Evolutionary conservation across 1,140 invertebrate genomes (phyloP), one percentile per base, ranked within the genome.

Genomic region (Achatina immaculata): DNA sequence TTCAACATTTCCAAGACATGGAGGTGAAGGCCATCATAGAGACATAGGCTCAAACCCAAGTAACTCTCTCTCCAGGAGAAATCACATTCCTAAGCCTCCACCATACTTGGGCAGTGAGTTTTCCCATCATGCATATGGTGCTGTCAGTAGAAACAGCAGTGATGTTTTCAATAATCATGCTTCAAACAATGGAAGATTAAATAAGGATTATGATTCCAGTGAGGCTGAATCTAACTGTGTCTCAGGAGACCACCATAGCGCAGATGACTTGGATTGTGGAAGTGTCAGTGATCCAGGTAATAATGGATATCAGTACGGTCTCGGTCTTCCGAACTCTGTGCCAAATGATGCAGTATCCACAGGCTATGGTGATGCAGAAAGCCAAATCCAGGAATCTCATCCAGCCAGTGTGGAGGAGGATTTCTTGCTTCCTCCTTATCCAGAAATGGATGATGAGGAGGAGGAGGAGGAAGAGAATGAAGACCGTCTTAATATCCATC

Each of bases 331-430:
- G 7, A 21, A 62, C 28, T 62, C 4, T 62, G 28, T 34, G 16
- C 58, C 58, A 11, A 6, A 62, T 62, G 31, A 19, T 28, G 1
- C 31, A 24, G 36, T 80, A 0, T 40, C 42, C 24, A 24, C 7
- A 2, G 9, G 31, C 0, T 80, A 71, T 80, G 48, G 34, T 24
- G 72, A 55, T 38, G 66, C 48, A n/a, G 34, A 51, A 2, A 71
- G 68, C 58, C 14, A 80, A 21, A 4, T 72, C 0, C 43, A 48
- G 19, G 36, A 31, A 0, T 80, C 43, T 21, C 40, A 68, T 34
- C 45, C 78, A 71, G 66, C 38, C 9, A 80, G 78, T 34, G 72
- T 58, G 74, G 82, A 81, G 68, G 82, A 73, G 51, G 82, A 83
- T 11, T 78, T 73, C 68, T 24, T 81, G 6, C 31, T 83, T 28